These are phyloP conservation scores for Agriopis leucophaearia DNA, from an alignment of 2,888 invertebrate species.

Conservation along the genomic window DNA sequence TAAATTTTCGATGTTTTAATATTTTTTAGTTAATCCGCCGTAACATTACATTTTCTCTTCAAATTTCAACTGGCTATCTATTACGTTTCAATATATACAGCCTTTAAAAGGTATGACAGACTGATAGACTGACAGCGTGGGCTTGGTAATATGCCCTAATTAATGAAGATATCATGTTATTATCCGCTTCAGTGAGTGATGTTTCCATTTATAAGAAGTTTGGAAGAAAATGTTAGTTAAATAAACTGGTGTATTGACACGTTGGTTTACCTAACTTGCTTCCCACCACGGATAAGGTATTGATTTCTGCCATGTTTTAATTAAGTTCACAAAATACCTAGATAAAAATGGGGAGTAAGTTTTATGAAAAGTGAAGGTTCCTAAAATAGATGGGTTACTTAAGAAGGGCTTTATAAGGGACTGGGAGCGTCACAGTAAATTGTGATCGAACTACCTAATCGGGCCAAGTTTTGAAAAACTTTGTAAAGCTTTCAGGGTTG, in stretches of 20 bases:
- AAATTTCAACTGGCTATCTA: no score
- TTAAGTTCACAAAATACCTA: conserved; percentile 10
- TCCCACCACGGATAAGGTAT: neutral
- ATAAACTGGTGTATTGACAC: no score
- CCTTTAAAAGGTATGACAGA: no score
- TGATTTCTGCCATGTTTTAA: conserved; percentile 7
- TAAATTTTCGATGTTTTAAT: no score
- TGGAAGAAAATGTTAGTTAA: conserved; percentile 1
- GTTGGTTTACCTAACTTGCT: no score
- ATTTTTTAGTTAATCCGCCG: no score
- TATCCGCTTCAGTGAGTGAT: conserved; percentile 2
- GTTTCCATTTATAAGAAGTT: neutral
- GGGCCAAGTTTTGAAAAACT: conserved; percentile 27
- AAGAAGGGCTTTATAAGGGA: conserved; percentile 34
- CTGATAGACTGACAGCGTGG: no score
- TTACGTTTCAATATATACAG: no score
- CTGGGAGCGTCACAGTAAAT: conserved; percentile 30
- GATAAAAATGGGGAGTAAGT: conserved; percentile 16
- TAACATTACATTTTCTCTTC: no score
- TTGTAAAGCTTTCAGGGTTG: conserved; percentile 20
- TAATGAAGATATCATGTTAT: neutral
- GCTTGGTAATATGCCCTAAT: no score
- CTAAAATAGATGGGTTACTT: conserved; percentile 27
- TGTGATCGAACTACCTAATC: conserved; percentile 30
- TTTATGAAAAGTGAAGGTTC: conserved; percentile 16